These are phyloP conservation scores for Rhagoletis pomonella DNA, from an alignment of 1,140 invertebrate species.

Conservation along the genomic window DNA sequence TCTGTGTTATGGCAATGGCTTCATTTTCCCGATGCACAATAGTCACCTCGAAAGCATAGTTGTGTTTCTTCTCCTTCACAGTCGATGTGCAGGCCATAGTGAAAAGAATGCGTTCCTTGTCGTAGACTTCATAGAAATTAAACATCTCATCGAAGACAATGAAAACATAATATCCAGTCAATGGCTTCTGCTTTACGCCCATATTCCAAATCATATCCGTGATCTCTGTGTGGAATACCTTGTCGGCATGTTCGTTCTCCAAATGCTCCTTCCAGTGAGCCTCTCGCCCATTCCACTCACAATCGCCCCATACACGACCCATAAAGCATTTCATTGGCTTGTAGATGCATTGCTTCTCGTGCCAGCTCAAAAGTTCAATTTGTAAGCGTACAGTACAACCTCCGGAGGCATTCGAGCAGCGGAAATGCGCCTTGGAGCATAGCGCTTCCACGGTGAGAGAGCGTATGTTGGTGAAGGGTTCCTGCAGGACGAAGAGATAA, in stretches of 20 bases:
- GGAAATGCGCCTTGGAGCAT: constrained; percentile 70
- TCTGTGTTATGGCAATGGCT: constrained; percentile 67
- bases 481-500: constrained; percentile 58
- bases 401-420: constrained; percentile 66
- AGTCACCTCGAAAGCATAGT: constrained; percentile 71
- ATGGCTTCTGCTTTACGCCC: constrained; percentile 62
- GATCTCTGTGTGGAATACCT: constrained; percentile 61
- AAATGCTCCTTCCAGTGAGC: constrained; percentile 72
- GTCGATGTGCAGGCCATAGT: constrained; percentile 73
- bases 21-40: constrained; percentile 68
- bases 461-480: constrained; percentile 67
- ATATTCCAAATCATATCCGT: constrained; percentile 69
- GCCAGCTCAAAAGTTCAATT: constrained; percentile 68
- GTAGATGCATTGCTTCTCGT: constrained; percentile 72
- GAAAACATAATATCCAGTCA: constrained; percentile 71
- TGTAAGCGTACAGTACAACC: constrained; percentile 69
- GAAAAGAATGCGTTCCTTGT: constrained; percentile 67
- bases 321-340: constrained; percentile 73
- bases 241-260: constrained; percentile 64
- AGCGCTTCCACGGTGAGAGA: constrained; percentile 72
- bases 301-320: constrained; percentile 72
- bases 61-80: constrained; percentile 67
- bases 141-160: constrained; percentile 70
- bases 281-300: constrained; percentile 69
- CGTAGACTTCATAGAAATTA: constrained; percentile 71